Evolutionary conservation across 2,797 vertebrate species (phyloP), one percentile per base, ranked within the genome.

Genomic region (Garrulus glandarius): DNA sequence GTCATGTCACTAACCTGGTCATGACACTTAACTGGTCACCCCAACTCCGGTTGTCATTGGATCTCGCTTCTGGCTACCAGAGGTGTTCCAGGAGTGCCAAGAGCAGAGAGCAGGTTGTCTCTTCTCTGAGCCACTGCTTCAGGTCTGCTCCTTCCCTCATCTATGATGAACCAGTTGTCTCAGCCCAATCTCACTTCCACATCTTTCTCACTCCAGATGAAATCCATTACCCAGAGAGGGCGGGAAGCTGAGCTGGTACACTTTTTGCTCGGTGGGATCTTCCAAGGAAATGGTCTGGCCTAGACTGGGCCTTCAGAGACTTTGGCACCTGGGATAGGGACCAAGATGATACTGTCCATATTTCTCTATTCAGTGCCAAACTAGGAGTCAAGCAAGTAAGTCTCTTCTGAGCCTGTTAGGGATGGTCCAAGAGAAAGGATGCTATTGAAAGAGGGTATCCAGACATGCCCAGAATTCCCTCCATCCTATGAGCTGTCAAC

Each of bases 221-320:
- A 87, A 44, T 39, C 15, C 29, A 13, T 8, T 60, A 20, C 32
- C 26, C 29, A 11, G 37, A 44, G 26, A 61, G 13, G 8, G 10
- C 12, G 13, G 13, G 22, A 32, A 53, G 43, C 23, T 41, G 36
- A 83, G 8, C 8, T 39, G 24, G 10, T 20, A 63, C 32, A 44
- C 10, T 67, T 52, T 84, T 5, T 79, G 37, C 1, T 4, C 1
- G 0, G 3, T 76, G 2, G 4, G 30, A 30, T 69, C 32, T 17
- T 77, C 24, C 24, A 19, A 52, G 36, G 36, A 81, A 72, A 43
- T 32, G 15, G 1, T 56, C 32, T 64, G 30, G 15, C 16, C 49
- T 55, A 27, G n/a, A 43, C 13, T 23, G 52, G 24, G 13, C 21
- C 41, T 61, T 41, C 37, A n/a, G 32, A 53, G 46, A 11, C 43